These are phyloP conservation scores for Nesoenas mayeri DNA, from an alignment of 2,113 vertebrate species.

Conservation along the genomic window DNA sequence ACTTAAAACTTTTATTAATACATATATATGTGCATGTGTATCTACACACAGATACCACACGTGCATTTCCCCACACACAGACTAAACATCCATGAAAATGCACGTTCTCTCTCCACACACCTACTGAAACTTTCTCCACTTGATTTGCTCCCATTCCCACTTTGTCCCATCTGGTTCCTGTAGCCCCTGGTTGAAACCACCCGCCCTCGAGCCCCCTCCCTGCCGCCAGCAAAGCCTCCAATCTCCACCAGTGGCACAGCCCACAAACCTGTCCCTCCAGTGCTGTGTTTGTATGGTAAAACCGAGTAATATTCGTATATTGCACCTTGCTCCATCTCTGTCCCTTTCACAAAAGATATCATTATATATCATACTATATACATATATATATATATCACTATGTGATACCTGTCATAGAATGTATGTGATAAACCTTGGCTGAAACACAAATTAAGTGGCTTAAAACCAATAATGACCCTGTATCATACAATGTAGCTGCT, in stretches of 20 bases:
- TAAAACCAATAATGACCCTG: neutral
- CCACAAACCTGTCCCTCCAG: rapidly evolving
- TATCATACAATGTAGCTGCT: neutral
- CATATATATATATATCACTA: too few species aligned
- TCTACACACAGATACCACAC: rapidly evolving
- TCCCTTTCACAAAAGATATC: neutral
- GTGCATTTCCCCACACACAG: neutral
- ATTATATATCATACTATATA: neutral
- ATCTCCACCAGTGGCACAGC: neutral
- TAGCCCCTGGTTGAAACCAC: neutral
- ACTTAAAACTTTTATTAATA: neutral
- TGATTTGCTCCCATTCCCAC: rapidly evolving
- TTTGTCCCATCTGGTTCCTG: neutral
- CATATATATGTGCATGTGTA: rapidly evolving
- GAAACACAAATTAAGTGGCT: neutral
- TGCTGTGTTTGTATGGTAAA: neutral
- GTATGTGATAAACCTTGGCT: neutral
- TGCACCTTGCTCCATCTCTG: neutral
- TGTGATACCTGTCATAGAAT: neutral
- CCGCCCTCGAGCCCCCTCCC: neutral
- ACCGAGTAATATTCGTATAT: rapidly evolving
- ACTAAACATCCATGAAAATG: neutral
- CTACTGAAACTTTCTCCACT: neutral
- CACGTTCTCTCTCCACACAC: neutral
- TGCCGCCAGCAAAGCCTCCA: neutral